phyloP scores from a whole-genome alignment of 2,888 invertebrate species.

The Microctonus hyperodae region DNA sequence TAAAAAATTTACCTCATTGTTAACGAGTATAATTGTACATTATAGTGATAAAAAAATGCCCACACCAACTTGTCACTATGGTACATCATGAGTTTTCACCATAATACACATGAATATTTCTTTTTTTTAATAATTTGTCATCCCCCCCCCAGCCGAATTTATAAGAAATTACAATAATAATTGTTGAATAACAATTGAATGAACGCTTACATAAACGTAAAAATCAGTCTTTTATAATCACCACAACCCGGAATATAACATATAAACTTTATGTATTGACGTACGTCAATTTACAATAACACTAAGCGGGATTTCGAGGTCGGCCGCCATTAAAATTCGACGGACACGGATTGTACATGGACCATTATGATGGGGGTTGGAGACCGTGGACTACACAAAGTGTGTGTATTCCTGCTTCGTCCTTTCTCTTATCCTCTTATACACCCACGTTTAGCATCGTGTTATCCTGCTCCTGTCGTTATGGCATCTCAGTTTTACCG shows the following conservation, averaged over 20 bases:
- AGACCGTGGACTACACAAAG: constrained; percentile 47
- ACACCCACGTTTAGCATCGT: too few relatives aligned
- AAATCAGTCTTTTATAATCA: not conserved
- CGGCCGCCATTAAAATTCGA: constrained; percentile 60
- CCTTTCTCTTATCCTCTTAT: constrained; percentile 21
- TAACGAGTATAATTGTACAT: constrained; percentile 42
- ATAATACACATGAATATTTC: constrained; percentile 38
- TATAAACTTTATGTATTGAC: constrained; percentile 15
- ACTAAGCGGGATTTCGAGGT: constrained; percentile 52
- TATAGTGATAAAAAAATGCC: constrained; percentile 42
- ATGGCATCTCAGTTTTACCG: constrained; percentile 14
- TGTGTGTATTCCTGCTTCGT: constrained; percentile 42
- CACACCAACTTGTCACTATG: constrained; percentile 45
- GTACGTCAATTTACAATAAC: constrained; percentile 54
- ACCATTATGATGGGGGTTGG: too few relatives aligned
- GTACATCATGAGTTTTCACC: constrained; percentile 53
- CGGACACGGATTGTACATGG: constrained; percentile 42
- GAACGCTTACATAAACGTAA: not conserved
- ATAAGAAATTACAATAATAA: not conserved
- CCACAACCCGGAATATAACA: not conserved
- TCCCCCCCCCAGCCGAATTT: constrained; percentile 3
- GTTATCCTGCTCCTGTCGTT: constrained; percentile 20
- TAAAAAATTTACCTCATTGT: constrained; percentile 41
- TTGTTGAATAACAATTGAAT: not conserved
- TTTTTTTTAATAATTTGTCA: not conserved